Evolutionary conservation across 37 sponge, comb jelly and placozoan species (phyloP).

Genomic region (Lycopodina hypogea): DNA sequence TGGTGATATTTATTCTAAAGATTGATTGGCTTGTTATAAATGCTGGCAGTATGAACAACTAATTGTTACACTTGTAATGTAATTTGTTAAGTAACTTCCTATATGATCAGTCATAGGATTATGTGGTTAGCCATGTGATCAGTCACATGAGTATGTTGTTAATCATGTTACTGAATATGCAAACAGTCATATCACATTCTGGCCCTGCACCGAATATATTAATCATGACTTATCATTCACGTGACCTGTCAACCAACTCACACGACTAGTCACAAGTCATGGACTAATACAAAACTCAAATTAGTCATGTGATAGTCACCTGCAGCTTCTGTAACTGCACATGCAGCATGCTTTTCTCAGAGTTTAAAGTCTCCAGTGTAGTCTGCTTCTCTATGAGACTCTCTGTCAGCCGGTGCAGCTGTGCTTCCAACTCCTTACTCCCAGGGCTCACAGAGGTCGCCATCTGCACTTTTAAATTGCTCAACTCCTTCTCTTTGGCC

Average conservation of each 20-base stretch:
- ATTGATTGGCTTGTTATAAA: too few species aligned
- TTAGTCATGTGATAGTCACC: slow-evolving; percentile 16
- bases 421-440: slow-evolving; percentile 53
- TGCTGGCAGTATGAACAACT: too few species aligned
- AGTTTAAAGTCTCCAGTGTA: slow-evolving; percentile 70
- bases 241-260: background rate
- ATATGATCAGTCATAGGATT: too few species aligned
- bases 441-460: background rate
- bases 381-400: slow-evolving; percentile 84
- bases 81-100: too few species aligned
- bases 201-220: too few species aligned
- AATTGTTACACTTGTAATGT: too few species aligned
- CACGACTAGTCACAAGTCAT: background rate
- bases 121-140: too few species aligned
- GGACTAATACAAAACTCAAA: background rate
- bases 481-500: slow-evolving; percentile 26
- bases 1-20: too few species aligned
- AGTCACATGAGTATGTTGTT: background rate
- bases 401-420: slow-evolving; percentile 77
- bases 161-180: background rate
- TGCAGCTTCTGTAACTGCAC: slow-evolving; percentile 72
- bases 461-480: slow-evolving; percentile 26
- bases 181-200: background rate
- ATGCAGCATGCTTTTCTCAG: slow-evolving; percentile 67
- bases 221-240: too few species aligned